Evolutionary conservation across 2,113 vertebrate species (phyloP).

Genomic region (Mohoua ochrocephala): DNA sequence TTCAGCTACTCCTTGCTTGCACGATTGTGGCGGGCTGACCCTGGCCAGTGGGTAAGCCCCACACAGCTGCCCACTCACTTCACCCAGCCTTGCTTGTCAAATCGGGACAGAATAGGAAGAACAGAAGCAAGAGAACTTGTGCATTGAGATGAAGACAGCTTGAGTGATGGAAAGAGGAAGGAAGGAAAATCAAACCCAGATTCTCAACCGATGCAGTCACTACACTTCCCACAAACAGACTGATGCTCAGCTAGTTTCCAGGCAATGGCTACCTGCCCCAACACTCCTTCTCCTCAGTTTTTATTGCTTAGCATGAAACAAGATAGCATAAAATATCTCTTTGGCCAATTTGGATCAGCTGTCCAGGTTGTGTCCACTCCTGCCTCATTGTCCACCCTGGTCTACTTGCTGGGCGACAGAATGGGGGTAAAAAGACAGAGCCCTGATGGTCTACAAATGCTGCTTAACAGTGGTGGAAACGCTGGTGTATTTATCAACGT

Average conservation of each 20-base stretch:
- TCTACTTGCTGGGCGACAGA: background rate
- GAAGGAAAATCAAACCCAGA: background rate
- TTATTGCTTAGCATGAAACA: background rate
- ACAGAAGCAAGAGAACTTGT: background rate
- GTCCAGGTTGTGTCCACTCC: background rate
- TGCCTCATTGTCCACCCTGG: fast-evolving
- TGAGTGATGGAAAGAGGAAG: background rate
- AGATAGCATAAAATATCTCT: background rate
- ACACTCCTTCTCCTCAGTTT: background rate
- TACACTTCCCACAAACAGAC: background rate
- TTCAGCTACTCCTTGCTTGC: background rate
- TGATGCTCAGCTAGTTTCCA: background rate
- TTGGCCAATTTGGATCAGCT: background rate
- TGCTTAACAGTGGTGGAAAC: background rate
- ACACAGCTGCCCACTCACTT: background rate
- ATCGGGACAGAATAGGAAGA: background rate
- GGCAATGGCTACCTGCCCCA: background rate
- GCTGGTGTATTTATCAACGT: fast-evolving
- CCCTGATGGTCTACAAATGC: background rate
- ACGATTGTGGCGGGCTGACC: background rate
- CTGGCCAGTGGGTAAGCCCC: background rate
- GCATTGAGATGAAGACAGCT: background rate
- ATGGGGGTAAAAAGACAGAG: background rate
- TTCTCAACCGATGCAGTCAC: background rate
- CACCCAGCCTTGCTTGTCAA: fast-evolving